Percentiles rank a stretch among this genome's conserved stretches.
Evolutionary conservation across 2,113 vertebrate species (phyloP).

Genomic region (Melanerpes formicivorus): DNA sequence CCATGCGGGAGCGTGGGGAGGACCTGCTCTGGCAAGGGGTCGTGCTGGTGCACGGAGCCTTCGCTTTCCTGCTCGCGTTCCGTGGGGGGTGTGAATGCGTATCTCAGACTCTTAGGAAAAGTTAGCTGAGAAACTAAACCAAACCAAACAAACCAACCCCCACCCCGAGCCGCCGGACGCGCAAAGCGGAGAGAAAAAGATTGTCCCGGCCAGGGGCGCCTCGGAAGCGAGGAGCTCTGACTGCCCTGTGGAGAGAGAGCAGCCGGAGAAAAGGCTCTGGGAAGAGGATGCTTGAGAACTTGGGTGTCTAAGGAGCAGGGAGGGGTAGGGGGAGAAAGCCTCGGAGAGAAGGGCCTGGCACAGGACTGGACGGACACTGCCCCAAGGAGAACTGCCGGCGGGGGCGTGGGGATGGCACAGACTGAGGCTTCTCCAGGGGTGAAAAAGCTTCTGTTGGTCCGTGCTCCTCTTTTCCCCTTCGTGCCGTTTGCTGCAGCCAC

Average conservation of each 20-base stretch:
- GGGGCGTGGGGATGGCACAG: not conserved
- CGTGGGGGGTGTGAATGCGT: not conserved
- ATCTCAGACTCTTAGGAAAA: not conserved
- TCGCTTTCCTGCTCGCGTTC: not conserved
- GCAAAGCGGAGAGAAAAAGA: not conserved
- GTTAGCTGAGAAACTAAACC: not conserved
- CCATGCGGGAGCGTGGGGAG: not conserved
- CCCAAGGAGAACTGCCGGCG: not conserved
- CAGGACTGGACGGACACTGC: conserved; percentile 1
- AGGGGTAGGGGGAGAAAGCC: not conserved
- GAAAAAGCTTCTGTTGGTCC: conserved; percentile 46
- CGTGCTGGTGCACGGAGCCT: not conserved
- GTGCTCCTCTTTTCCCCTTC: not conserved
- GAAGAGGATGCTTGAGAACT: not conserved
- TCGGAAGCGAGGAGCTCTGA: not conserved
- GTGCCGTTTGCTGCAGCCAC: conserved; percentile 3
- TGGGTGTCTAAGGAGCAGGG: not conserved
- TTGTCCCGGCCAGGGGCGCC: not conserved
- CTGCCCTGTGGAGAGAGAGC: not conserved
- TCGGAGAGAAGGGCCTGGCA: not conserved
- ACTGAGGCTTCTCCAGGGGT: not conserved
- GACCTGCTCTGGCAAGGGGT: not conserved
- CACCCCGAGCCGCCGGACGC: not conserved
- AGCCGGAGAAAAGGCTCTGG: not conserved
- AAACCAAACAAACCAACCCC: not conserved